Evolutionary conservation across 2,113 vertebrate genomes (phyloP).

Genomic region (Sylvietta virens): DNA sequence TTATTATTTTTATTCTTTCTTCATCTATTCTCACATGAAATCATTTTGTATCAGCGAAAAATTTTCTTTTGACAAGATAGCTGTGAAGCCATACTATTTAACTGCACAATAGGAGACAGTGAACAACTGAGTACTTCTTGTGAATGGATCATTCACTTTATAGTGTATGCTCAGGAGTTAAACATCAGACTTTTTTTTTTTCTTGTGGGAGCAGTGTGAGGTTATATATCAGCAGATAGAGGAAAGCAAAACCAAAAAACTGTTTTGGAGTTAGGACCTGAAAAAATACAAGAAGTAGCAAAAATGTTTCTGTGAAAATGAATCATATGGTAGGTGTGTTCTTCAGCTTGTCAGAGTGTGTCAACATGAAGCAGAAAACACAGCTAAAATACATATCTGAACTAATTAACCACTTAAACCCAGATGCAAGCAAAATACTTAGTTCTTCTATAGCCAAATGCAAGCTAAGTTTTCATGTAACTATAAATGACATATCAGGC

Average conservation of each 20-base stretch:
- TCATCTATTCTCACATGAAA: background rate
- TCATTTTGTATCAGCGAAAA: background rate
- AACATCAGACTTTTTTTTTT: background rate
- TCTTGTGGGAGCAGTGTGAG: accelerated
- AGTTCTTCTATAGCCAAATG: background rate
- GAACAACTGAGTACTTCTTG: background rate
- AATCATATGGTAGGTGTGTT: background rate
- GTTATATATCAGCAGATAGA: background rate
- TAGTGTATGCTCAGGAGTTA: background rate
- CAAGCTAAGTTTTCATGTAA: background rate
- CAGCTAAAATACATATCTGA: background rate
- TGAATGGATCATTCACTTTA: background rate
- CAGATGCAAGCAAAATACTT: background rate
- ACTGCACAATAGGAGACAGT: background rate
- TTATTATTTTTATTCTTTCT: background rate
- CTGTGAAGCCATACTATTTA: background rate
- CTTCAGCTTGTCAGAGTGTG: background rate
- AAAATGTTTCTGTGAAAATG: background rate
- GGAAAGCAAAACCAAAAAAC: background rate
- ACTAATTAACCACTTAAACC: background rate
- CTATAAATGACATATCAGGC: background rate
- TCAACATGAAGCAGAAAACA: background rate
- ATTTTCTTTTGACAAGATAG: background rate
- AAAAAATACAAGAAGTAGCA: background rate
- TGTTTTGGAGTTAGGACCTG: background rate